Base-by-base conservation (phyloP, 2,888 invertebrate genomes). In the Rhodophaea formosa region DNA sequence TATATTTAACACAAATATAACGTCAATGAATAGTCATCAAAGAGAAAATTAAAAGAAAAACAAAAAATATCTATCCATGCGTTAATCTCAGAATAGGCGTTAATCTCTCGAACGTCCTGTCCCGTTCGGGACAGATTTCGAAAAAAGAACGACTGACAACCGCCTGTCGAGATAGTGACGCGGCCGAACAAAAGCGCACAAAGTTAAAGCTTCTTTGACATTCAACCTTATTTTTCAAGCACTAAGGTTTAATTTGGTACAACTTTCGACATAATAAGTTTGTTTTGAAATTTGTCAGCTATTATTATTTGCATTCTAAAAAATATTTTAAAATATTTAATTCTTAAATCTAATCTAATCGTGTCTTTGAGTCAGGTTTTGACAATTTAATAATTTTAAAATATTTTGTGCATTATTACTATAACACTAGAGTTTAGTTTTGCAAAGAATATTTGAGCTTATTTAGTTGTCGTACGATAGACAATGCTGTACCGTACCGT, bases 131-230 rank as follows among this genome's bases (percentile, higher is more conserved):
- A 54, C 58, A 60, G 55, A 60, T 59, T 64, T 64, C 10, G 49
- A 64, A 65, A 65, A 67, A 67, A 61, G 58, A 63, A 64, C 57
- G 55, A 52, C 45, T 68, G 64, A 68, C 67, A 65, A 62, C 57
- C 63, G 61, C 59, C 59, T 62, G 67, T 66, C 67, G 54, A 64
- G 67, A 67, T 66, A 64, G 62, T 64, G 62, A 64, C 62, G 59
- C 45, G 46, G 17, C 51, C 53, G 44, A 58, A 59, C 53, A 35
- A 63, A 57, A 60, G 49, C 43, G 14, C 5, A 29, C 53, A 29
- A 53, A 44, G 30, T 29, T 23, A 53, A 12, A 10, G 15, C 29
- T 43, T 7, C 12, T 7, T 0, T 42, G 14, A 32, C 30, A 30
- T 3, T 10, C 44, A 32, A 14, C 32, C 6, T 44, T 54, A 29